A percentile compares a stretch with the other conserved stretches of the same genome.
These are phyloP conservation scores for Schizotus pectinicornis DNA, from an alignment of 2,888 invertebrate species.

Conservation along the genomic window DNA sequence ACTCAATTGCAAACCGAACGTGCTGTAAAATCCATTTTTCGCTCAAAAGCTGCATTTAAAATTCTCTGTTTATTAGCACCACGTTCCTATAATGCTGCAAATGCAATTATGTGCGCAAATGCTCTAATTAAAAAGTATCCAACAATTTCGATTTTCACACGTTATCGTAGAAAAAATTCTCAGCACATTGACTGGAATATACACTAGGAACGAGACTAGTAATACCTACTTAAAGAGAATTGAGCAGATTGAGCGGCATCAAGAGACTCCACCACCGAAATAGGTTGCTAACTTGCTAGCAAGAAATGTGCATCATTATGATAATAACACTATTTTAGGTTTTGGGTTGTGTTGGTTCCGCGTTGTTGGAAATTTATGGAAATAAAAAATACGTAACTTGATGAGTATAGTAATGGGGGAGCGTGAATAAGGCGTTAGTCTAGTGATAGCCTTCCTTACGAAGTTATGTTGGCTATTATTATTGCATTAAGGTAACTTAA, in stretches of 20 bases:
- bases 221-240: no score
- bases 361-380: slow-evolving; percentile 1
- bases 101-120: no score
- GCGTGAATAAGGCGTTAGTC: no score
- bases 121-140: no score
- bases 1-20: slow-evolving; percentile 11
- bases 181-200: no score
- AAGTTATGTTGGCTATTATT: no score
- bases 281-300: background rate
- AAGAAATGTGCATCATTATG: slow-evolving; percentile 6
- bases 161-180: no score
- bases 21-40: slow-evolving; percentile 9
- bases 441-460: no score
- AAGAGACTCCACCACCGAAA: background rate
- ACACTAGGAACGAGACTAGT: no score
- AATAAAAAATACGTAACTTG: slow-evolving; percentile 2
- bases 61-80: slow-evolving; percentile 2
- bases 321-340: slow-evolving; percentile 5
- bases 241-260: background rate
- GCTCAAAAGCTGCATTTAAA: slow-evolving; percentile 8
- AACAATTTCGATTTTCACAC: no score
- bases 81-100: no score
- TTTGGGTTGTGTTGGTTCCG: background rate
- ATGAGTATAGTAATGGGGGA: background rate
- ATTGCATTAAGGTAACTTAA: no score